phyloP scores from a whole-genome alignment of 2,797 vertebrate genomes.

The Pipistrellus pygmaeus region DNA sequence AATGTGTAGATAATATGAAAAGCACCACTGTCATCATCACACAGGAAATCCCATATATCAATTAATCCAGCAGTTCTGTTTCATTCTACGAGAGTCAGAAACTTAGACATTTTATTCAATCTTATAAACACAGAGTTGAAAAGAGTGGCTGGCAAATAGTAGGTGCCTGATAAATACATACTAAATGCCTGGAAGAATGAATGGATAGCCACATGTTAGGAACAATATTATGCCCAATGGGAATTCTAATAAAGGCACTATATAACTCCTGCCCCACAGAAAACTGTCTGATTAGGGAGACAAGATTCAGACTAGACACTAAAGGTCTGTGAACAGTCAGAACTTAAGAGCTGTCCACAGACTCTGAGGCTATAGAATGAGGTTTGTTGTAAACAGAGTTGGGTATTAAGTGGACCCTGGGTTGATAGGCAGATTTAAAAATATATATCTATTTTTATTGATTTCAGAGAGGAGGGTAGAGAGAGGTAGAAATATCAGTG shows the following conservation, averaged over 20 bases:
- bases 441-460: not conserved
- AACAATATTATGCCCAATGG: not conserved
- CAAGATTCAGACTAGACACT: not conserved
- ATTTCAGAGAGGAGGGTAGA: no score
- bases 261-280: not conserved
- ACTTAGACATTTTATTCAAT: constrained; percentile 6
- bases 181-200: not conserved
- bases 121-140: not conserved
- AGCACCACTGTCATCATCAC: not conserved
- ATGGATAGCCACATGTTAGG: not conserved
- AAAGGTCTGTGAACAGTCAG: not conserved
- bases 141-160: not conserved
- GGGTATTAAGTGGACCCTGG: not conserved
- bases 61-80: not conserved
- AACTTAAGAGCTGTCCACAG: not conserved
- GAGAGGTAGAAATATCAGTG: no score
- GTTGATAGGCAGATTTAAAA: not conserved
- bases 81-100: not conserved
- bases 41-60: not conserved
- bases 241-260: not conserved
- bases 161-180: not conserved
- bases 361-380: not conserved
- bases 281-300: not conserved
- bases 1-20: constrained; percentile 34
- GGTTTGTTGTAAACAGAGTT: not conserved